These are phyloP conservation scores for Ruditapes philippinarum DNA, from an alignment of 1,140 invertebrate genomes.

Conservation along the genomic window DNA sequence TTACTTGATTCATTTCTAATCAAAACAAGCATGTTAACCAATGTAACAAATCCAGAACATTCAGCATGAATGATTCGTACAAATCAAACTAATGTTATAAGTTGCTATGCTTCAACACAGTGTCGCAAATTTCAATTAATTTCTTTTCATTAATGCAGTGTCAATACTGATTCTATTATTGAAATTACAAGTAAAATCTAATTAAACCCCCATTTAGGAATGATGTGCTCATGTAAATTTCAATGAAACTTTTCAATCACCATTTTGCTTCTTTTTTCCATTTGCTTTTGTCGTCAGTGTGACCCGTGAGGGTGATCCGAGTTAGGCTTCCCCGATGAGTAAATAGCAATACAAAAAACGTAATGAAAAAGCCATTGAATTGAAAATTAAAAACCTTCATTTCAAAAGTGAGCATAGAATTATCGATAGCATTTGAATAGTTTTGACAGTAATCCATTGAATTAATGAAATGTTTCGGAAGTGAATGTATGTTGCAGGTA, in stretches of 20 bases:
- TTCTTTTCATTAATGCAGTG: background rate
- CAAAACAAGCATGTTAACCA: background rate
- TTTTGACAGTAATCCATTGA: constrained; percentile 27
- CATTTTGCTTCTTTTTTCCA: constrained; percentile 20
- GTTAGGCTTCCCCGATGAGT: background rate
- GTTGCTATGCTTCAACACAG: background rate
- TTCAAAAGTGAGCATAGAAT: background rate
- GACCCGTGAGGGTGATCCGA: background rate
- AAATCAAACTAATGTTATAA: too few species aligned
- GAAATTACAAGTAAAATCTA: constrained; percentile 40
- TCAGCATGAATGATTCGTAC: too few species aligned
- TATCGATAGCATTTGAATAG: constrained; percentile 2
- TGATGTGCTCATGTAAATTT: constrained; percentile 36
- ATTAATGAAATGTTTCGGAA: constrained; percentile 2
- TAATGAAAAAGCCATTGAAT: background rate
- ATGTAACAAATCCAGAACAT: background rate
- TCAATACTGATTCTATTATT: constrained; percentile 12
- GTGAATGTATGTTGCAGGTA: background rate
- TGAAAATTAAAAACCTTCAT: background rate
- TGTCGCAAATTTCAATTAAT: background rate
- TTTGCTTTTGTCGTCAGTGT: background rate
- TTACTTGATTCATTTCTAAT: too few species aligned
- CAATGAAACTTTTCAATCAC: constrained; percentile 31
- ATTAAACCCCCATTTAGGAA: constrained; percentile 17
- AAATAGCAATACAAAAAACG: constrained; percentile 9